Evolutionary conservation across 1,140 invertebrate genomes (phyloP), one percentile per base, ranked within the genome.

Genomic region (Trichonephila inaurata): DNA sequence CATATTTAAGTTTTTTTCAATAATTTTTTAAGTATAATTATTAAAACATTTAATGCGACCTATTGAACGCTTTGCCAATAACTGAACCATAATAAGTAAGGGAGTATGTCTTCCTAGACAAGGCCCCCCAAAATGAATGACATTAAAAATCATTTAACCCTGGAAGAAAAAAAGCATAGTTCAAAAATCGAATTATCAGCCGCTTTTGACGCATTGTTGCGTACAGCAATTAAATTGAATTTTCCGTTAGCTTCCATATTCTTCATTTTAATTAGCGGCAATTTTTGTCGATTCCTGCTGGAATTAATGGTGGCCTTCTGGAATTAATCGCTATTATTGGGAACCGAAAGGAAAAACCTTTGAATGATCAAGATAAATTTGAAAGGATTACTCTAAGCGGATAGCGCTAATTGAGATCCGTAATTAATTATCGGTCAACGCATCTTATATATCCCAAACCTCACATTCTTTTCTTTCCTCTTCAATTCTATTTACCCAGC

Each of bases 381-480:
- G 33, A 69, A 69, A 89, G 61, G 87, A 89, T 66, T 89, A 69
- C 61, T 51, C 44, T 66, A 69, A 89, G 61, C 87, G 40, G 62
- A 72, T 33, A 89, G 60, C 62, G 19, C 61, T 89, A 89, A 89
- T 89, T 89, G 87, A 89, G 64, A 69, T 89, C 44, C 40, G 61
- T 89, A 89, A 89, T 89, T 89, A 89, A 89, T 89, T 89, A 89
- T 89, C 40, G 18, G 87, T 44, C 44, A 66, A 21, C 18, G 21
- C 51, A 51, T 69, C 87, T 72, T 69, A 7, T 51, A 18, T 40
- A 40, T 40, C 24, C 24, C 14, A 77, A 77, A 77, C 18, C 72
- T 33, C 19, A 72, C 87, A 69, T n/a, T 2, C 7, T 89, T 58
- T 89, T 89, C 12, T 40, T 51, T 8, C 10, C 51, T 72, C 33